Percentiles rank a stretch among this genome's conserved stretches.
Conservation (phyloP, 2,888 invertebrate species). For the Acanthosepion pharaonis region DNA sequence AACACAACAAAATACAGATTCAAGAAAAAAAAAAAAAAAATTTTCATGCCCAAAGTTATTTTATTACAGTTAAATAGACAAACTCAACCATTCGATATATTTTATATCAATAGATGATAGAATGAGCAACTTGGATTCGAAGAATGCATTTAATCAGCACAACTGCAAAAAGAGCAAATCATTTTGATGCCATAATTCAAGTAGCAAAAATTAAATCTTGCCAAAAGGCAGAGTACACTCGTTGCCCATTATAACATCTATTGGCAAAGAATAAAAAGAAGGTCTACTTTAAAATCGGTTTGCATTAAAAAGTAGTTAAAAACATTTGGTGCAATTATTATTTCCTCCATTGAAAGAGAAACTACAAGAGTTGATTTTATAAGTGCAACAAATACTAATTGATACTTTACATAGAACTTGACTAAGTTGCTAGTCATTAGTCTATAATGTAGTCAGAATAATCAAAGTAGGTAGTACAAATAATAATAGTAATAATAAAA, state of each 20-base stretch:
- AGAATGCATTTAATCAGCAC: not conserved
- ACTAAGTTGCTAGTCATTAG: not conserved
- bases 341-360: not conserved
- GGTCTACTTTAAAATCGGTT: not conserved
- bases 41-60: too few relatives aligned
- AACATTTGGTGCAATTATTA: not conserved
- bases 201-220: not conserved
- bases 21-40: not conserved
- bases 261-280: not conserved
- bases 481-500: not conserved
- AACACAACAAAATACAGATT: not conserved
- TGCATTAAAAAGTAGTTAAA: not conserved
- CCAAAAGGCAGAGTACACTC: not conserved
- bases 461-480: not conserved
- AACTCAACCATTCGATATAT: not conserved
- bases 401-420: not conserved
- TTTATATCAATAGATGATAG: not conserved
- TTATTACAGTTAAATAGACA: not conserved
- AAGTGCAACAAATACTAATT: not conserved
- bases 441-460: not conserved
- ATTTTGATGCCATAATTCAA: too few relatives aligned
- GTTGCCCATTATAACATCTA: conserved; percentile 7
- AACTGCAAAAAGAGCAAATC: not conserved
- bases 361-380: not conserved
- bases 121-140: not conserved